Evolutionary conservation across 2,888 invertebrate species (phyloP), one percentile per base, ranked within the genome.

Genomic region (Rotaria sp.): DNA sequence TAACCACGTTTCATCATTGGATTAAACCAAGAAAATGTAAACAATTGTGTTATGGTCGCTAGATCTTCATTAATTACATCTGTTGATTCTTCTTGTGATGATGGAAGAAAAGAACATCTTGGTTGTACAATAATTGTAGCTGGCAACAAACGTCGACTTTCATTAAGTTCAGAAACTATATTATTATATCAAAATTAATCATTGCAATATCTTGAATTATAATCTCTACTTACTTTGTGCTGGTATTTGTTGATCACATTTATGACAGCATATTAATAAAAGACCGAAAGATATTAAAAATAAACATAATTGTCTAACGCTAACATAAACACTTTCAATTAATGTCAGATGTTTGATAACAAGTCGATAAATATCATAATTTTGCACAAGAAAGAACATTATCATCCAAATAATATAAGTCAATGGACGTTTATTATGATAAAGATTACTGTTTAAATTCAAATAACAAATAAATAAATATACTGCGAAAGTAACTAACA

Each of bases 1-100:
- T 59, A 86, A 35, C 86, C 86, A 75, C 85, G 74, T 80, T 84
- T 80, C 86, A 86, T 85, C n/a, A 85, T 48, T 30, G 85, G 75
- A 30, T 86, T 80, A n/a, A 86, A 41, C 86, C 86, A 86, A 41
- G 55, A 35, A 84, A 86, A 85, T 7, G 86, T 86, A 30, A 86
- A 55, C 38, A 85, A 74, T n/a, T 85, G 55, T 45, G 55, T 24
- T 75, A 59, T 52, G 59, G 35, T 84, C 11, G 86, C 86, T 41
- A 11, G 45, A 55, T 86, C 86, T 74, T 86, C 86, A 80, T 80
- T 45, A 11, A 80, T 45, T 8, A 80, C 3, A 80, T 80, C 4
- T 13, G 80, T 2, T 45, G 80, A 80, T 45, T 26, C 15, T 67
- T 30, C 35, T 41, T 10, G 18, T 41, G 80, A 26, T 80, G 24